phyloP scores from a whole-genome alignment of 2,797 vertebrate species.

The Gouania willdenowi region DNA sequence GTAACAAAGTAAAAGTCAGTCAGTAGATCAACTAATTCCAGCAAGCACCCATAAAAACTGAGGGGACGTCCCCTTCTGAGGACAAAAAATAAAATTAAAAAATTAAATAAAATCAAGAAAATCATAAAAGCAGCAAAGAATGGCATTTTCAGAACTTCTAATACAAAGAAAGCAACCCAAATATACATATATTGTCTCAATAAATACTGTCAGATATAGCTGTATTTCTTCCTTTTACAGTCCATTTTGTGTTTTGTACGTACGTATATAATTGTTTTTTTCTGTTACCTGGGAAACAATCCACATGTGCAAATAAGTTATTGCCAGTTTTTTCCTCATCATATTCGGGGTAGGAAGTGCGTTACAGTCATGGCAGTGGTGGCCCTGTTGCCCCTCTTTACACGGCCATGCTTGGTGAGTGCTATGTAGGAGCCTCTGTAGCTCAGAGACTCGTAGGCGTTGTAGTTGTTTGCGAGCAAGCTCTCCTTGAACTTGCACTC shows the following conservation, averaged over 20 bases:
- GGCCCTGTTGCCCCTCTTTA: slow-evolving; percentile 89
- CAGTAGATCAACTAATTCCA: slow-evolving; percentile 55
- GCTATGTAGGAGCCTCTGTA: slow-evolving; percentile 88
- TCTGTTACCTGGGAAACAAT: slow-evolving; percentile 79
- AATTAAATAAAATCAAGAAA: too few relatives aligned
- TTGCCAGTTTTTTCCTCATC: slow-evolving; percentile 68
- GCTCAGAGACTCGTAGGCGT: slow-evolving; percentile 87
- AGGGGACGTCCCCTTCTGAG: slow-evolving; percentile 38
- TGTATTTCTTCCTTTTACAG: slow-evolving; percentile 61
- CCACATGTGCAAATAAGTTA: slow-evolving; percentile 86
- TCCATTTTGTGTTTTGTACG: slow-evolving; percentile 57
- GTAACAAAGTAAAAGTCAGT: slow-evolving; percentile 65
- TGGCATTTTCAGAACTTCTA: slow-evolving; percentile 70
- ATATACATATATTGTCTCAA: slow-evolving; percentile 86
- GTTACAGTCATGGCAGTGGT: slow-evolving; percentile 92
- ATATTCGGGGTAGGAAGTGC: slow-evolving; percentile 94
- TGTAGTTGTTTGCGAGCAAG: slow-evolving; percentile 95
- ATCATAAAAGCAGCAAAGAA: slow-evolving; percentile 72
- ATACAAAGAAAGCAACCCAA: slow-evolving; percentile 81
- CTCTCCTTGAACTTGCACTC: slow-evolving; percentile 96
- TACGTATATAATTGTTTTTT: slow-evolving; percentile 46
- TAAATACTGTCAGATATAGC: slow-evolving; percentile 77
- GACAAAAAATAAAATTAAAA: too few relatives aligned
- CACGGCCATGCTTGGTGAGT: slow-evolving; percentile 90
- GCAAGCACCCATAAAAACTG: slow-evolving; percentile 68